Percentiles rank a stretch among this genome's conserved stretches.
These are phyloP conservation scores for Diadema setosum DNA, from an alignment of 35 echinoderm and acorn worm genomes.

Conservation along the genomic window DNA sequence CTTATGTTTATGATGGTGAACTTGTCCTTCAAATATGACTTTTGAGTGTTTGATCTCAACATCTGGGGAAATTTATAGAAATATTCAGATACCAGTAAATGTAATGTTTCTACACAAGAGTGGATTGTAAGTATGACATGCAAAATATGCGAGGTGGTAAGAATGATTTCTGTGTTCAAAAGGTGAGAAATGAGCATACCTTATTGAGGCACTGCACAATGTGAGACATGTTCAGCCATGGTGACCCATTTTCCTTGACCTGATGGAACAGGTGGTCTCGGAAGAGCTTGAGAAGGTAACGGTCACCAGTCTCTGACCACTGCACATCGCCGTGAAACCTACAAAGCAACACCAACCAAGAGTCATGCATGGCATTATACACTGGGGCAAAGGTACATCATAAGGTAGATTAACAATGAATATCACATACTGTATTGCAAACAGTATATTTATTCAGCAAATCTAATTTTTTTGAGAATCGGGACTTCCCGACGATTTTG, in stretches of 20 bases:
- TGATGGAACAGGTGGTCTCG: slow-evolving; percentile 95
- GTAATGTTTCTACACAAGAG: background rate
- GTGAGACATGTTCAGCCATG: slow-evolving; percentile 94
- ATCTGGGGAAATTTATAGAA: no score
- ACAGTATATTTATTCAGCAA: no score
- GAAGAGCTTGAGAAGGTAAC: slow-evolving; percentile 92
- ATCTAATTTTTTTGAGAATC: no score
- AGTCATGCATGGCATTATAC: no score
- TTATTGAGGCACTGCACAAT: slow-evolving; percentile 96
- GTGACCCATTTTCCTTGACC: slow-evolving; percentile 73
- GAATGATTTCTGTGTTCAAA: background rate
- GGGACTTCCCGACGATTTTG: no score
- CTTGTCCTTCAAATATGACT: no score
- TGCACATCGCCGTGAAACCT: slow-evolving; percentile 89
- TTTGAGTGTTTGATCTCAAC: no score
- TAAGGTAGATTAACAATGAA: no score
- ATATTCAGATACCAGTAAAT: no score
- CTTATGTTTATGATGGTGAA: no score
- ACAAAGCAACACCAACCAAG: background rate
- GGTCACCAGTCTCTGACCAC: slow-evolving; percentile 96
- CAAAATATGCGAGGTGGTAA: background rate
- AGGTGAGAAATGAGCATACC: slow-evolving; percentile 21
- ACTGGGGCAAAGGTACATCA: no score
- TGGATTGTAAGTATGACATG: background rate
- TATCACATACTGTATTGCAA: no score